Evolutionary conservation across 2,113 vertebrate species (phyloP).

Genomic region (Mugil cephalus): DNA sequence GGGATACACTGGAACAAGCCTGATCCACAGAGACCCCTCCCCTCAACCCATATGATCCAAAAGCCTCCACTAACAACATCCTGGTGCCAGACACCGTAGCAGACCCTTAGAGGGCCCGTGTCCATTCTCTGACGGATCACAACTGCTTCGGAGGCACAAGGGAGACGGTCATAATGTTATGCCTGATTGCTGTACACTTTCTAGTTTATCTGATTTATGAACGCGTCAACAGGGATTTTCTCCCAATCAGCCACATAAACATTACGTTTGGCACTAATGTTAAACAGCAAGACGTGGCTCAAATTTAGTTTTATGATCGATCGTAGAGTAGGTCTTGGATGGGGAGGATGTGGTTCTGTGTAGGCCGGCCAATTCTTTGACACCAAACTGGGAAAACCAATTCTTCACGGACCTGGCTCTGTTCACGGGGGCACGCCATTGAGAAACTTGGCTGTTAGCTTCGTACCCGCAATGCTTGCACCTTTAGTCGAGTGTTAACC

Average conservation of each 20-base stretch:
- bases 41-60: no score
- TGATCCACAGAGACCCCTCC: no score
- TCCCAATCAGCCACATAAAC: constrained; percentile 17
- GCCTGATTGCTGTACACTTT: neutral
- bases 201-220: constrained; percentile 10
- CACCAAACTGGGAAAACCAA: neutral
- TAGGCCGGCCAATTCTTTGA: neutral
- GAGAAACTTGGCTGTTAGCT: no score
- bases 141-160: no score
- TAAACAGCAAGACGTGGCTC: neutral
- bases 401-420: neutral
- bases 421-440: neutral
- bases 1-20: no score
- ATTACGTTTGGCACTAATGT: neutral
- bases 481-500: neutral
- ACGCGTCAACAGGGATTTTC: constrained; percentile 2
- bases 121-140: no score
- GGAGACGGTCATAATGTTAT: neutral
- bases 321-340: neutral
- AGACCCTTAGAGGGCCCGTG: no score
- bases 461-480: neutral
- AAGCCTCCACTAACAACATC: no score
- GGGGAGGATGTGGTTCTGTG: neutral
- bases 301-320: neutral
- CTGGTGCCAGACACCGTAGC: no score